Evolutionary conservation across 2,888 invertebrate genomes (phyloP).

Genomic region (Norana najaformis): DNA sequence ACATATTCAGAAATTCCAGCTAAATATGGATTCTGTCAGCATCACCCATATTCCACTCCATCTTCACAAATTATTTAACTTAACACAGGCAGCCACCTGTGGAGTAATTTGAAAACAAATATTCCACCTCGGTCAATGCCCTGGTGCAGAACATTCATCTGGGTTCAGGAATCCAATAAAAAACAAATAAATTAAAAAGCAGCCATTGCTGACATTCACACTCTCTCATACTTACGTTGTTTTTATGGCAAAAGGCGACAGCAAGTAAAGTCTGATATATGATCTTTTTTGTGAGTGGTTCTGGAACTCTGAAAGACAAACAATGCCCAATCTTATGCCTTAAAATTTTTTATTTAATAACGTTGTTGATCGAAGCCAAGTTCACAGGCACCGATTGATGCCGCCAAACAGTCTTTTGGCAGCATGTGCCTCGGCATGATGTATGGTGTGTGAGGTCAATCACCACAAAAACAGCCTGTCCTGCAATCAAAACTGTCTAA

Average conservation of each 20-base stretch:
- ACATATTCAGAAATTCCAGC: too few species aligned
- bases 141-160: neutral
- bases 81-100: too few species aligned
- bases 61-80: too few species aligned
- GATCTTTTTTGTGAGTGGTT: constrained; percentile 85
- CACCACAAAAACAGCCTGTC: neutral
- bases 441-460: neutral
- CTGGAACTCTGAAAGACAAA: constrained; percentile 69
- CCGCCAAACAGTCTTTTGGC: neutral
- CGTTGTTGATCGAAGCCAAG: neutral
- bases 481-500: neutral
- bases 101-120: too few species aligned
- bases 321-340: neutral
- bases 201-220: neutral
- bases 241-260: constrained; percentile 92
- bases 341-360: neutral
- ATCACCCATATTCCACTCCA: too few species aligned
- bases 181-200: neutral
- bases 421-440: neutral
- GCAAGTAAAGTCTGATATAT: constrained; percentile 93
- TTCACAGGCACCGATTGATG: neutral
- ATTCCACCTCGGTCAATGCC: too few species aligned
- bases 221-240: constrained; percentile 68
- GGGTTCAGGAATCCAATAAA: neutral
- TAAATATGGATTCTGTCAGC: too few species aligned